Conservation (phyloP, 2,113 vertebrate species). For the Triplophysa dalaica region DNA sequence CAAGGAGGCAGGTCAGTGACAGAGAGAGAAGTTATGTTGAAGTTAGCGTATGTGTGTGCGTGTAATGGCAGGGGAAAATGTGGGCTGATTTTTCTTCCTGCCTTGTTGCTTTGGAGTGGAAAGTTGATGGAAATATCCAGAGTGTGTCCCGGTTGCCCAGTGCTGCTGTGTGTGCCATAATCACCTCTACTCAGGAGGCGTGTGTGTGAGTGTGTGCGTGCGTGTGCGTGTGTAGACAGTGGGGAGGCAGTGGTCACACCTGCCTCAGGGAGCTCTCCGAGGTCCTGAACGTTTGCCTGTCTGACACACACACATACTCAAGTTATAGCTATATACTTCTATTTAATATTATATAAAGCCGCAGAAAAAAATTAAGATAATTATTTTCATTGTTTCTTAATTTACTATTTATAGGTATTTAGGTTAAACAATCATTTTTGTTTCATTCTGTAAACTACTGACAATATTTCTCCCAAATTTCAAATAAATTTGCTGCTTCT, state of each 20-base stretch:
- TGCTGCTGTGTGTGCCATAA: slow-evolving; percentile 40
- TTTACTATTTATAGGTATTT: too few species aligned
- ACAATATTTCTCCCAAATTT: too few species aligned
- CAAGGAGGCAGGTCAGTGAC: neutral
- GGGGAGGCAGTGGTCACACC: slow-evolving; percentile 6
- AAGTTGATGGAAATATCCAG: slow-evolving; percentile 44
- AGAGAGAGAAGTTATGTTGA: slow-evolving; percentile 4
- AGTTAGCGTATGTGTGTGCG: slow-evolving; percentile 19
- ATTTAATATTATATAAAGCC: too few species aligned
- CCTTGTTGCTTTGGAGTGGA: slow-evolving; percentile 35
- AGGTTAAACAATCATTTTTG: too few species aligned
- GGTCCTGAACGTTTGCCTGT: slow-evolving; percentile 45
- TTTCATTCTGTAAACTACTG: too few species aligned
- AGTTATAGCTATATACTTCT: too few species aligned
- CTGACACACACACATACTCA: slow-evolving; percentile 5
- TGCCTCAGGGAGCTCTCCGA: slow-evolving; percentile 49
- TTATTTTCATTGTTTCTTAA: too few species aligned
- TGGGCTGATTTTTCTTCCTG: slow-evolving; percentile 25
- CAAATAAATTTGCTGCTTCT: too few species aligned
- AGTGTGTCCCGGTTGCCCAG: slow-evolving; percentile 35
- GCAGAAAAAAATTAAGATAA: too few species aligned
- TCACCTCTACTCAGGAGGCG: slow-evolving; percentile 23
- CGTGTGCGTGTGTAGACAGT: neutral
- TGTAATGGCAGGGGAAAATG: slow-evolving; percentile 35
- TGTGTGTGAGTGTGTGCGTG: slow-evolving; percentile 6